phyloP scores from a whole-genome alignment of 2,888 invertebrate species.

The Disparrhopalites patrizii region DNA sequence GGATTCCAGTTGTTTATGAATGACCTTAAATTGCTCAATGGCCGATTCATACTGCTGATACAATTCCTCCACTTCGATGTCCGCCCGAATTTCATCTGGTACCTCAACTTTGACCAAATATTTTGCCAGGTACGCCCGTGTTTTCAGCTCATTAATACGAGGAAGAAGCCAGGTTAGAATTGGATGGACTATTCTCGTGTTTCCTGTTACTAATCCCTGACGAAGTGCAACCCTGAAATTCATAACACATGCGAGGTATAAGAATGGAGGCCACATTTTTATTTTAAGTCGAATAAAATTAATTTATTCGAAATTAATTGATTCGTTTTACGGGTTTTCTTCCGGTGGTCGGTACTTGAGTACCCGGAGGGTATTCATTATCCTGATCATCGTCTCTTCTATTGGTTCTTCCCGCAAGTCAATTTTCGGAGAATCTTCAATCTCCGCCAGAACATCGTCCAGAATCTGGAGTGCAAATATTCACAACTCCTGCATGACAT shows the following conservation, averaged over 20 bases:
- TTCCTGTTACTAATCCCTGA: slow-evolving; percentile 67
- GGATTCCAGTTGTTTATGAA: slow-evolving; percentile 67
- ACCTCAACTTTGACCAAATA: slow-evolving; percentile 64
- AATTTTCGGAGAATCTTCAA: slow-evolving; percentile 66
- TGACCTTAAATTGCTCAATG: slow-evolving; percentile 75
- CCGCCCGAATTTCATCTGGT: slow-evolving; percentile 68
- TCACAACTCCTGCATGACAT: no score
- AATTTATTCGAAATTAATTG: not conserved
- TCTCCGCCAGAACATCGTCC: slow-evolving; percentile 68
- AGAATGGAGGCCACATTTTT: not conserved
- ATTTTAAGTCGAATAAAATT: not conserved
- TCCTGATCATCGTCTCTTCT: slow-evolving; percentile 62
- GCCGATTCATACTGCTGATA: slow-evolving; percentile 68
- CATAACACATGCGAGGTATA: slow-evolving; percentile 1
- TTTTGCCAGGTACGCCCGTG: slow-evolving; percentile 79
- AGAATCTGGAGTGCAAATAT: slow-evolving; percentile 60
- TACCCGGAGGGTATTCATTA: slow-evolving; percentile 67
- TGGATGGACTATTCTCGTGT: slow-evolving; percentile 56
- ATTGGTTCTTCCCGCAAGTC: slow-evolving; percentile 65
- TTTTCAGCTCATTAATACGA: slow-evolving; percentile 68
- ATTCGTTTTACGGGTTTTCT: slow-evolving; percentile 52
- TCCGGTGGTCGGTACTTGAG: slow-evolving; percentile 73
- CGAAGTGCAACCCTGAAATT: no score
- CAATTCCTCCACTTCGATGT: slow-evolving; percentile 67
- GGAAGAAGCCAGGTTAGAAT: slow-evolving; percentile 64